Conservation (phyloP, 2,888 invertebrate species). For the Lepetodrilus schrolli region DNA sequence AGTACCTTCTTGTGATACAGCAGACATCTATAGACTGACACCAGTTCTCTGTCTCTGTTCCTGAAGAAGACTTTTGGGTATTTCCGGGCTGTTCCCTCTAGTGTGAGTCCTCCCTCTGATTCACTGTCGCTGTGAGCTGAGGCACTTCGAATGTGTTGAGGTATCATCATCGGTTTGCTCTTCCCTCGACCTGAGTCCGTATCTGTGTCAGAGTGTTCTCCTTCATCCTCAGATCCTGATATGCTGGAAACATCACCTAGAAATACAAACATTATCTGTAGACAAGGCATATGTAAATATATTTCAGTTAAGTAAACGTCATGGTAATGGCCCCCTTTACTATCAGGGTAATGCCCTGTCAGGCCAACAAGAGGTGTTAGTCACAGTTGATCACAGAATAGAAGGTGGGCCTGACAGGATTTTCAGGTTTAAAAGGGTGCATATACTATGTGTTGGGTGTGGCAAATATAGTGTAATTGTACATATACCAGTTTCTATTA, state of each 20-base stretch:
- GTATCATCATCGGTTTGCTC: slow-evolving; percentile 41
- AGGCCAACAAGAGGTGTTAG: too few relatives aligned
- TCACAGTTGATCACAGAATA: too few relatives aligned
- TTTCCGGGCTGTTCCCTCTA: slow-evolving; percentile 49
- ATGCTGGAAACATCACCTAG: slow-evolving; percentile 81
- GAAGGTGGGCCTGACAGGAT: too few relatives aligned
- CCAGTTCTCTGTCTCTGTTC: slow-evolving; percentile 81
- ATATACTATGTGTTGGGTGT: too few relatives aligned
- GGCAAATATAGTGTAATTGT: too few relatives aligned
- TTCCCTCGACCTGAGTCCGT: slow-evolving; percentile 34
- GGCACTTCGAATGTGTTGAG: slow-evolving; percentile 35
- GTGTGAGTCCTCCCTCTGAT: slow-evolving; percentile 39
- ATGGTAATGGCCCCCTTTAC: too few relatives aligned
- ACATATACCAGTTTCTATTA: too few relatives aligned
- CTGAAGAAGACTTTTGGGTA: slow-evolving; percentile 84
- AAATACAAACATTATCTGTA: too few relatives aligned
- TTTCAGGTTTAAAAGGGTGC: too few relatives aligned
- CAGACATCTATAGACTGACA: slow-evolving; percentile 85
- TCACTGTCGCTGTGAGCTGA: slow-evolving; percentile 52
- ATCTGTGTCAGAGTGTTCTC: slow-evolving; percentile 43
- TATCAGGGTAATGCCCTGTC: too few relatives aligned
- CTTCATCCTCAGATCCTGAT: slow-evolving; percentile 79
- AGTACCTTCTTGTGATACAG: slow-evolving; percentile 82
- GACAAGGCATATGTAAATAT: too few relatives aligned
- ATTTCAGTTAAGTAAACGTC: too few relatives aligned